phyloP scores from a whole-genome alignment of 2,113 vertebrate genomes.

The Mormyrus iriodes region DNA sequence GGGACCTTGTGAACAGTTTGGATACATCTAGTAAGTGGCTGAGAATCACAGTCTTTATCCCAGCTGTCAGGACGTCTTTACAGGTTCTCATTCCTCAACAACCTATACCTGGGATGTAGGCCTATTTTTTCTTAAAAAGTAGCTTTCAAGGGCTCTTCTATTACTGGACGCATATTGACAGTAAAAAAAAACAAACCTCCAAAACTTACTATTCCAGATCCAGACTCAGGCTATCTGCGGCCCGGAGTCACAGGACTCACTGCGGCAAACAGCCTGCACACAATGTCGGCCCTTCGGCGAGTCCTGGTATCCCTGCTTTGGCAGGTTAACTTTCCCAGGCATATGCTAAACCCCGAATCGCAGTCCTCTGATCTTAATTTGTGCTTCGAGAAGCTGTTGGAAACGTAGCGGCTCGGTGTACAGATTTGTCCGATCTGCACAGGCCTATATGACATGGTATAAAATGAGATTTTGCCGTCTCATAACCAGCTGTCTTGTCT shows the following conservation, averaged over 20 bases:
- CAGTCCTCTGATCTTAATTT: not conserved
- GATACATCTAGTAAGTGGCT: not conserved
- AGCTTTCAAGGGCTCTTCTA: not conserved
- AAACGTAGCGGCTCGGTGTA: not conserved
- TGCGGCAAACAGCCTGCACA: not conserved
- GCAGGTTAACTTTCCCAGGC: not conserved
- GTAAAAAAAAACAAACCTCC: not conserved
- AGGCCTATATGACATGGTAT: not conserved
- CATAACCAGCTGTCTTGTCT: not conserved
- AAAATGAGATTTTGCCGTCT: not conserved
- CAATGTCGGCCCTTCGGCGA: not conserved
- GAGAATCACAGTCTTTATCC: not conserved
- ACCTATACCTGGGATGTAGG: not conserved
- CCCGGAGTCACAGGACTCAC: not conserved
- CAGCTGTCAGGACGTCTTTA: not conserved
- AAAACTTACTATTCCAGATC: not conserved
- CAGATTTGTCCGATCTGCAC: too few species aligned
- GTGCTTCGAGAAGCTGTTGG: not conserved
- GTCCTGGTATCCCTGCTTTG: not conserved
- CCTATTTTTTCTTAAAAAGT: not conserved
- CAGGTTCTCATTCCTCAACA: not conserved
- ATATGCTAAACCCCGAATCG: not conserved
- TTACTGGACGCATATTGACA: not conserved
- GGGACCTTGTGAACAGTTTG: not conserved
- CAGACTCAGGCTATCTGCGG: not conserved